phyloP scores from a whole-genome alignment of 2,797 vertebrate species.

The Chelonia mydas region DNA sequence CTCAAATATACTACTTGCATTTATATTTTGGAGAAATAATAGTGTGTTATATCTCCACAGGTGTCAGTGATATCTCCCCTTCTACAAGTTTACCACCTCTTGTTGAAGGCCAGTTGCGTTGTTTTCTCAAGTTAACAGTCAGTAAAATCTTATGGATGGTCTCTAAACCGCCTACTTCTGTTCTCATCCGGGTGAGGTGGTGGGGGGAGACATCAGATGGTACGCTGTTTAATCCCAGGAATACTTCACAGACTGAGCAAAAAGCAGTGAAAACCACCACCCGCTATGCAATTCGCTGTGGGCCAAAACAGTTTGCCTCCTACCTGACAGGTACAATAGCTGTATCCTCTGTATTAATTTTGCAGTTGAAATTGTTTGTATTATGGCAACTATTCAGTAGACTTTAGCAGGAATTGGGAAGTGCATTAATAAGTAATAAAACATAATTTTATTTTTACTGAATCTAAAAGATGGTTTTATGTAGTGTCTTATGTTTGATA shows the following conservation, averaged over 20 bases:
- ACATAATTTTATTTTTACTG: neutral
- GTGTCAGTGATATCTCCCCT: slow-evolving; percentile 83
- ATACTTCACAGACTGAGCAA: slow-evolving; percentile 82
- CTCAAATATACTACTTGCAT: neutral
- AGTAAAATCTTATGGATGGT: slow-evolving; percentile 88
- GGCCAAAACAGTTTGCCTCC: slow-evolving; percentile 92
- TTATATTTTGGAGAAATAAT: neutral
- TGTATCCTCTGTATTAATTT: neutral
- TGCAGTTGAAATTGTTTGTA: neutral
- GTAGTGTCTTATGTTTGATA: neutral
- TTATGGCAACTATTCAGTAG: neutral
- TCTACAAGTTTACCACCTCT: slow-evolving; percentile 93
- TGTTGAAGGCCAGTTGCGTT: slow-evolving; percentile 91
- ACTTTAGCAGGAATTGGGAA: accelerated
- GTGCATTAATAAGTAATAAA: neutral
- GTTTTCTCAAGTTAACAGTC: slow-evolving; percentile 89
- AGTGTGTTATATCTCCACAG: slow-evolving; percentile 74
- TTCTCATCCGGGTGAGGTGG: slow-evolving; percentile 90
- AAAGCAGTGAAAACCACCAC: slow-evolving; percentile 85
- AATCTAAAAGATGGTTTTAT: neutral
- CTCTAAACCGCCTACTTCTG: slow-evolving; percentile 81
- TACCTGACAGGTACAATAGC: slow-evolving; percentile 90
- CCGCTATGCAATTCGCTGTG: slow-evolving; percentile 91
- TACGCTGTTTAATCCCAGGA: slow-evolving; percentile 88
- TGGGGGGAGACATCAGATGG: slow-evolving; percentile 94